phyloP scores from a whole-genome alignment of 2,113 vertebrate genomes.

The Gobiocypris rarus region DNA sequence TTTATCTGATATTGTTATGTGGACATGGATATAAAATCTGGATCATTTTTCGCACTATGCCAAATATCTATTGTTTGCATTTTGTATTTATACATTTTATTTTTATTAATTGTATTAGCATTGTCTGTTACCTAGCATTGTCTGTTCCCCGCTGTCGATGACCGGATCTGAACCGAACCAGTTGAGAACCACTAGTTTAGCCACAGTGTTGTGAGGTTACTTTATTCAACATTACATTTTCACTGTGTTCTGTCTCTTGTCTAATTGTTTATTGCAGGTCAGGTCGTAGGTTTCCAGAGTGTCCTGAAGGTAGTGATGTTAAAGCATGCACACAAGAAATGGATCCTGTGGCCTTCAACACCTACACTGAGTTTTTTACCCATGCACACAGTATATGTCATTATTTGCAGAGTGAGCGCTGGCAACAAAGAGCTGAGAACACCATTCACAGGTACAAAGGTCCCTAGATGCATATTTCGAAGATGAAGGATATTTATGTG shows the following conservation, averaged over 20 bases:
- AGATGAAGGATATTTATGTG: conserved; percentile 6
- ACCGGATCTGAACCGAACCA: not conserved
- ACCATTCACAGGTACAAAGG: conserved; percentile 73
- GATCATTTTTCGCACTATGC: not conserved
- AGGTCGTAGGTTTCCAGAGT: conserved; percentile 74
- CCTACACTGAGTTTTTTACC: conserved; percentile 84
- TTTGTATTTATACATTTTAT: too few relatives aligned
- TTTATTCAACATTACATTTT: not conserved
- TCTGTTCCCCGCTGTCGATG: not conserved
- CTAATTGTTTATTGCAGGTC: conserved; percentile 67
- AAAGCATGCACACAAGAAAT: conserved; percentile 76
- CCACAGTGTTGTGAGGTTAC: not conserved
- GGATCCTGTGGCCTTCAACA: conserved; percentile 79
- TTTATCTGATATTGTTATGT: not conserved
- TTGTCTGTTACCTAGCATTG: rapidly evolving
- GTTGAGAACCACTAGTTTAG: not conserved
- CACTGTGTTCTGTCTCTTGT: not conserved
- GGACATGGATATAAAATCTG: too few relatives aligned
- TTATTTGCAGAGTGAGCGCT: conserved; percentile 79
- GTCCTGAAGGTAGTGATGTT: conserved; percentile 72
- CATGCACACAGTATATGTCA: conserved; percentile 83
- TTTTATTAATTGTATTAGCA: too few relatives aligned
- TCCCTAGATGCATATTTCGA: not conserved
- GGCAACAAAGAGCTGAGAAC: conserved; percentile 74
- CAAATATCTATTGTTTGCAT: not conserved